A percentile compares a stretch with the other conserved stretches of the same genome.
Evolutionary conservation across 2,797 vertebrate genomes (phyloP).

Genomic region (Borostomias antarcticus): DNA sequence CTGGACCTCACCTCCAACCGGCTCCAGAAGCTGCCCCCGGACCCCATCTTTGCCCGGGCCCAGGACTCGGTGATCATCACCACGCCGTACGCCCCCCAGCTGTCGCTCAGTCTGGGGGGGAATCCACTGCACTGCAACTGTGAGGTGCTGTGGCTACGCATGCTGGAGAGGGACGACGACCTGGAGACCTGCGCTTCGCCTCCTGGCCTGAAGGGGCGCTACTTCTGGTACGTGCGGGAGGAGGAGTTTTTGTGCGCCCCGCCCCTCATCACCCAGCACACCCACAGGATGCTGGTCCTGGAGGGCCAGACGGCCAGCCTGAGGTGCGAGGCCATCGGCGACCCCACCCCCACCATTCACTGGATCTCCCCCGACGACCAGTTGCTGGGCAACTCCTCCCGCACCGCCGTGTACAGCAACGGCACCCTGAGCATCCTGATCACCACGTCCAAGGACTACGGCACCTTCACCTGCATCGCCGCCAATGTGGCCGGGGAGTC

Average conservation of each 20-base stretch:
- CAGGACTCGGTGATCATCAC: conserved; percentile 78
- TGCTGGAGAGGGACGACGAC: conserved; percentile 87
- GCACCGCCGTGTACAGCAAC: conserved; percentile 83
- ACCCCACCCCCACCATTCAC: conserved; percentile 88
- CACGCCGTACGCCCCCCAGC: conserved; percentile 83
- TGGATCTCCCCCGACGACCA: conserved; percentile 91
- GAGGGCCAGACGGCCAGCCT: conserved; percentile 90
- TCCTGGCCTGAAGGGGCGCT: conserved; percentile 86
- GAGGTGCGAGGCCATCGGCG: conserved; percentile 90
- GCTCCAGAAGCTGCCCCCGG: conserved; percentile 90
- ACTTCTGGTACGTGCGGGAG: conserved; percentile 90
- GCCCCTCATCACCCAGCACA: conserved; percentile 91
- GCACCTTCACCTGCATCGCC: conserved; percentile 93
- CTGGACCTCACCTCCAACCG: conserved; percentile 92
- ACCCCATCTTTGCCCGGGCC: conserved; percentile 89
- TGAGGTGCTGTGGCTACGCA: conserved; percentile 90
- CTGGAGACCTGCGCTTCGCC: conserved; percentile 96
- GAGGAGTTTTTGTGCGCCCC: conserved; percentile 92
- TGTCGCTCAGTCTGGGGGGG: conserved; percentile 89
- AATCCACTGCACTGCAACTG: conserved; percentile 95
- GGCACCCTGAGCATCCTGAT: conserved; percentile 92
- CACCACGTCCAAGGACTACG: conserved; percentile 91
- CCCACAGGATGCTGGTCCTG: conserved; percentile 87
- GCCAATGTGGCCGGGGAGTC: conserved; percentile 92
- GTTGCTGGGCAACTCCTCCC: conserved; percentile 87